Percentiles rank a stretch among this genome's conserved stretches.
Conservation (phyloP, 2,888 invertebrate species). For the Xanthia togata region DNA sequence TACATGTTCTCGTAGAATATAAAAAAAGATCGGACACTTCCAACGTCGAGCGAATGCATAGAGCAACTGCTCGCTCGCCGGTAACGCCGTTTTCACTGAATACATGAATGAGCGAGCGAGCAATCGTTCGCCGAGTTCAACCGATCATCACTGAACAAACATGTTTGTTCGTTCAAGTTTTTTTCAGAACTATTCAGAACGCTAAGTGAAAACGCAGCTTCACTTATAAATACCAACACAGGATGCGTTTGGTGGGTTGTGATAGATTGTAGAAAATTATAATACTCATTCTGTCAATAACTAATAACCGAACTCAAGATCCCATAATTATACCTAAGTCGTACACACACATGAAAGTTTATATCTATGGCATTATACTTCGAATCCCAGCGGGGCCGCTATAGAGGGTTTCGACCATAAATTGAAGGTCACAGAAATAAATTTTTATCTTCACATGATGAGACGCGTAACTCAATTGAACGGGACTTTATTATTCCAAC, state of each 20-base stretch:
- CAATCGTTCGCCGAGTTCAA: no score
- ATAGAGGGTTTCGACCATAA: slow-evolving; percentile 30
- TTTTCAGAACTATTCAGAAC: no score
- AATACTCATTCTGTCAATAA: not conserved
- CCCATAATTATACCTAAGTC: not conserved
- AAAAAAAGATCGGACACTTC: no score
- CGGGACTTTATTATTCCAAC: slow-evolving; percentile 27
- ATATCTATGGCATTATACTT: slow-evolving; percentile 16
- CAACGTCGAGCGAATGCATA: no score
- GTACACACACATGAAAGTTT: not conserved
- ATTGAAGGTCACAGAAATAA: slow-evolving; percentile 25
- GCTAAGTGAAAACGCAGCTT: no score
- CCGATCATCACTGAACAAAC: no score
- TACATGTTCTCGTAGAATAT: no score
- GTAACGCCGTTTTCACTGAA: no score
- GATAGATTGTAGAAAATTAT: not conserved
- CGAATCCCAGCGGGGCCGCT: not conserved
- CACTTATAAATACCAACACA: not conserved
- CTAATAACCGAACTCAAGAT: not conserved
- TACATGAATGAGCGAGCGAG: no score
- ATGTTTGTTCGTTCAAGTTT: no score
- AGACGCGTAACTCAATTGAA: slow-evolving; percentile 41
- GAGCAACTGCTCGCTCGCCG: no score
- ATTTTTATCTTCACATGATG: slow-evolving; percentile 29
- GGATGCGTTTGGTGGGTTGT: not conserved